phyloP scores from a whole-genome alignment of 2,888 invertebrate species.

The Augiades crinisus region DNA sequence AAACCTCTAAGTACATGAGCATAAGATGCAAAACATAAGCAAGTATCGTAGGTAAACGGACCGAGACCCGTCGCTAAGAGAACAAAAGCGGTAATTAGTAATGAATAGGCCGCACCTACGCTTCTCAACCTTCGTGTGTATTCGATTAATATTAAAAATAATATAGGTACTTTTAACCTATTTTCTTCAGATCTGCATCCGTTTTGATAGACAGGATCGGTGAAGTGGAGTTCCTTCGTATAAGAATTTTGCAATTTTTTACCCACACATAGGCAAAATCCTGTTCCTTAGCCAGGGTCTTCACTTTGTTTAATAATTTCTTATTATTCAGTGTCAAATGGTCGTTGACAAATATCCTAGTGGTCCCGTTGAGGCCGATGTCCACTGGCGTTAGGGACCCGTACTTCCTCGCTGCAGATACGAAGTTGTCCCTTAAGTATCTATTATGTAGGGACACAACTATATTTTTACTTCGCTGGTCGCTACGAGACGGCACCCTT shows the following conservation, averaged over 20 bases:
- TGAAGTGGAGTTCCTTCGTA: slow-evolving; percentile 4
- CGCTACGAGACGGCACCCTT: not conserved
- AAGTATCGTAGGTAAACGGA: too few species aligned
- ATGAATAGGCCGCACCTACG: not conserved
- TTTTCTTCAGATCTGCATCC: slow-evolving; percentile 2
- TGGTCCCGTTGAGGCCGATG: not conserved
- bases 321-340: not conserved
- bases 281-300: slow-evolving; percentile 1
- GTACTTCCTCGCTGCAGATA: slow-evolving; percentile 8
- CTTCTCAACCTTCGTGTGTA: not conserved
- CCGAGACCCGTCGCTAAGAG: not conserved
- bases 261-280: slow-evolving; percentile 6
- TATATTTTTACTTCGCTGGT: slow-evolving; percentile 17
- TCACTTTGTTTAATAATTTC: not conserved
- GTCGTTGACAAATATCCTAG: slow-evolving; percentile 4
- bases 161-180: not conserved
- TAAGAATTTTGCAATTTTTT: slow-evolving; percentile 6
- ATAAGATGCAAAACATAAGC: too few species aligned
- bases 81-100: not conserved
- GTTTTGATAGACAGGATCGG: not conserved
- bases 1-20: too few species aligned
- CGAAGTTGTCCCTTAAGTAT: slow-evolving; percentile 9
- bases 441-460: slow-evolving; percentile 1
- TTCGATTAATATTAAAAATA: not conserved
- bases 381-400: not conserved